Percentiles rank a stretch among this genome's conserved stretches.
phyloP scores from a whole-genome alignment of 92 coral and sea anemone genomes.

The Actinostola sp. region DNA sequence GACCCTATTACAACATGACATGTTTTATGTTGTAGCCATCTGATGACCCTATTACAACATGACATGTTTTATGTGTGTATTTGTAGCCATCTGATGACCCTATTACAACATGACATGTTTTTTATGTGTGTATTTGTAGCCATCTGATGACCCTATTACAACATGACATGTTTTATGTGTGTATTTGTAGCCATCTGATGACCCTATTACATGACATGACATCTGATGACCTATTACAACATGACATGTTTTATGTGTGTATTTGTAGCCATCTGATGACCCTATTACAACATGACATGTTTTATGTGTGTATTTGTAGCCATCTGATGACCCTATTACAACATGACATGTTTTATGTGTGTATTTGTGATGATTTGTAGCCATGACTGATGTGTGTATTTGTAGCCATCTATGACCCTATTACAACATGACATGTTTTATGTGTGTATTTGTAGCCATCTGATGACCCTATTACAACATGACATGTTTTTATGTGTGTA shows the following conservation, averaged over 20 bases:
- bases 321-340: conserved; percentile 80
- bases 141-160: conserved; percentile 80
- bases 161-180: conserved; percentile 11
- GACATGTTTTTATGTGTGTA: conserved; percentile 79
- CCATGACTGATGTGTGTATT: not conserved
- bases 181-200: conserved; percentile 73
- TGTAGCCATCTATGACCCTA: conserved; percentile 81
- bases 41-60: conserved; percentile 81
- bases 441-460: conserved; percentile 55
- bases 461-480: conserved; percentile 81
- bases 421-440: conserved; percentile 39
- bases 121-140: conserved; percentile 37
- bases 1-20: conserved; percentile 77
- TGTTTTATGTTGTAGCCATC: conserved; percentile 55
- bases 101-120: conserved; percentile 47
- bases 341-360: conserved; percentile 11
- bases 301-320: conserved; percentile 37
- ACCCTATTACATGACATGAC: conserved; percentile 81
- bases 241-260: not conserved
- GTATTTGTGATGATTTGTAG: conserved; percentile 63
- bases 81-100: conserved; percentile 85
- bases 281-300: conserved; percentile 60
- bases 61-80: not conserved
- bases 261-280: conserved; percentile 79
- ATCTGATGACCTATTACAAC: no score